A percentile compares a stretch with the other conserved stretches of the same genome.
Evolutionary conservation across 1,140 invertebrate genomes (phyloP).

Genomic region (Macrosteles quadrilineatus): DNA sequence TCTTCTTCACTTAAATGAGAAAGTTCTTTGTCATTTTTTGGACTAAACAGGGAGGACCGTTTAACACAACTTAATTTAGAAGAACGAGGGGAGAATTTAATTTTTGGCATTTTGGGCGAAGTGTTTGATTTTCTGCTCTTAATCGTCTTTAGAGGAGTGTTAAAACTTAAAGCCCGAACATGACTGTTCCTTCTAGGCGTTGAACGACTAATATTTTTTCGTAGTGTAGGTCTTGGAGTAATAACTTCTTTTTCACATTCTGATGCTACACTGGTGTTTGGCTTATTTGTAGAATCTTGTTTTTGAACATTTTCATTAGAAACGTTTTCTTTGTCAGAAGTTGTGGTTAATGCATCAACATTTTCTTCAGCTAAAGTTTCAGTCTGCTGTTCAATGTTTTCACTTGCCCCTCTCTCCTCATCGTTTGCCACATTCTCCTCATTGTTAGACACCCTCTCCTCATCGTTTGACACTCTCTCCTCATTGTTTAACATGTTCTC

Average conservation of each 20-base stretch:
- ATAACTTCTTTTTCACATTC: background rate
- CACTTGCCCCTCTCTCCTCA: too few relatives aligned
- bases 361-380: too few relatives aligned
- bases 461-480: too few relatives aligned
- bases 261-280: too few relatives aligned
- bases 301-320: too few relatives aligned
- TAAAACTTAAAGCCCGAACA: conserved; percentile 17
- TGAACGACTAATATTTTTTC: conserved; percentile 14
- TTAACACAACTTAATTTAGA: background rate
- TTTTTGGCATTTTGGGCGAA: background rate
- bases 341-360: too few relatives aligned
- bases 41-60: conserved; percentile 2
- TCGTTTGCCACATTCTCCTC: too few relatives aligned
- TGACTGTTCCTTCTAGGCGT: conserved; percentile 8
- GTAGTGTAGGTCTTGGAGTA: background rate
- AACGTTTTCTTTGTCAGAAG: too few relatives aligned
- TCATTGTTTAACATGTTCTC: too few relatives aligned
- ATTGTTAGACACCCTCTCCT: too few relatives aligned
- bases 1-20: conserved; percentile 7
- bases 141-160: background rate
- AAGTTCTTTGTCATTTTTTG: background rate
- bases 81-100: background rate
- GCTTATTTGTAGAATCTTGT: too few relatives aligned
- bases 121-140: conserved; percentile 3
- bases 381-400: too few relatives aligned